These are phyloP conservation scores for Chroicocephalus ridibundus DNA, from an alignment of 2,113 vertebrate species.

Conservation along the genomic window DNA sequence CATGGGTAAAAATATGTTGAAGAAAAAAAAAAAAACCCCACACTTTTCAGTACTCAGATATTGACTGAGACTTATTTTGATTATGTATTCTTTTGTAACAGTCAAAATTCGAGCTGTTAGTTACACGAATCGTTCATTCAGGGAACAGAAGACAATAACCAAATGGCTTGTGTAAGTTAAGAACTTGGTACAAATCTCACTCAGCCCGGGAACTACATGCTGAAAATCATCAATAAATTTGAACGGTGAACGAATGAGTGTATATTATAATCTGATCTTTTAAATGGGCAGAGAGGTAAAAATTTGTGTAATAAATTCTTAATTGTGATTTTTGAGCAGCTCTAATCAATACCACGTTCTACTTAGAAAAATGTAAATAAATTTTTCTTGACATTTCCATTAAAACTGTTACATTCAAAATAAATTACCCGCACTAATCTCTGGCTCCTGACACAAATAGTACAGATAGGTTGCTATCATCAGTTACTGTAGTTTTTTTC, in stretches of 20 bases:
- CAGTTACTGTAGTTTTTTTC: neutral
- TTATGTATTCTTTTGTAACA: neutral
- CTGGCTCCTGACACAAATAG: neutral
- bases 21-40: neutral
- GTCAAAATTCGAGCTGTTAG: neutral
- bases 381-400: conserved; percentile 42
- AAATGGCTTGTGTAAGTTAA: neutral
- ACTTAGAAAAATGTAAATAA: conserved; percentile 17
- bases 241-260: neutral
- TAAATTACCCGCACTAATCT: conserved; percentile 3
- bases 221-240: conserved; percentile 27
- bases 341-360: neutral
- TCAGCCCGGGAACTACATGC: neutral
- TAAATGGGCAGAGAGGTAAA: conserved; percentile 17
- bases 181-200: neutral
- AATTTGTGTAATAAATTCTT: conserved; percentile 56
- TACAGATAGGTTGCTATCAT: neutral
- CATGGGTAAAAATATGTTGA: neutral
- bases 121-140: neutral
- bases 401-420: conserved; percentile 1
- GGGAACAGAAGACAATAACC: neutral
- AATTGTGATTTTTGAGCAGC: neutral
- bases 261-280: neutral
- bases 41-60: neutral
- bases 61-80: neutral